Evolutionary conservation across 2,797 vertebrate genomes (phyloP).

Genomic region (Anguilla pacifica): DNA sequence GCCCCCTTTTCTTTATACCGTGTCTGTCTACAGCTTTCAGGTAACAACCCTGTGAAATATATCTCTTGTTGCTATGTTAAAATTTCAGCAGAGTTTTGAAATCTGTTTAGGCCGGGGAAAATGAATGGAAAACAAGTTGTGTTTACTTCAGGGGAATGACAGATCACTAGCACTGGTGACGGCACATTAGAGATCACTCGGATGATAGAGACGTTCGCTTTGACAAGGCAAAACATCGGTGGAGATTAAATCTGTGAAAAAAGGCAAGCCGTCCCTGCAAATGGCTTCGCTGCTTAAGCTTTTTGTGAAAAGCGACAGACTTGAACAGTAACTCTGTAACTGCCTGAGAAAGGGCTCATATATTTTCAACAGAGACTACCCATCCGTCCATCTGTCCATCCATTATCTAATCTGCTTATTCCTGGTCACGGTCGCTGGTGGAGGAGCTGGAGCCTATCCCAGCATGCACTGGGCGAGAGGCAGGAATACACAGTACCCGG

Average conservation of each 20-base stretch:
- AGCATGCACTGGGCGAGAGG: too few relatives aligned
- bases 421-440: too few relatives aligned
- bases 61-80: neutral
- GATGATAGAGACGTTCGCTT: neutral
- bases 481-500: too few relatives aligned
- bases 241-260: neutral
- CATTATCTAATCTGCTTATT: too few relatives aligned
- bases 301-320: too few relatives aligned
- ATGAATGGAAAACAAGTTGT: neutral
- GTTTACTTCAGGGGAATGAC: neutral
- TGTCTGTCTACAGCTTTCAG: neutral
- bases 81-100: neutral
- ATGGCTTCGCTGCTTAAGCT: neutral
- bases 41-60: neutral
- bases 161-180: neutral
- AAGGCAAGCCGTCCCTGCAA: neutral
- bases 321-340: neutral
- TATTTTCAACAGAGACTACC: neutral
- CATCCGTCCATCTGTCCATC: too few relatives aligned
- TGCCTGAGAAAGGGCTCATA: neutral
- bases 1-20: neutral
- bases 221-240: neutral
- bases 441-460: too few relatives aligned
- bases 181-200: neutral
- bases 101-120: neutral